Conservation (phyloP, 2,113 vertebrate genomes). For the Gopherus evgoodei region DNA sequence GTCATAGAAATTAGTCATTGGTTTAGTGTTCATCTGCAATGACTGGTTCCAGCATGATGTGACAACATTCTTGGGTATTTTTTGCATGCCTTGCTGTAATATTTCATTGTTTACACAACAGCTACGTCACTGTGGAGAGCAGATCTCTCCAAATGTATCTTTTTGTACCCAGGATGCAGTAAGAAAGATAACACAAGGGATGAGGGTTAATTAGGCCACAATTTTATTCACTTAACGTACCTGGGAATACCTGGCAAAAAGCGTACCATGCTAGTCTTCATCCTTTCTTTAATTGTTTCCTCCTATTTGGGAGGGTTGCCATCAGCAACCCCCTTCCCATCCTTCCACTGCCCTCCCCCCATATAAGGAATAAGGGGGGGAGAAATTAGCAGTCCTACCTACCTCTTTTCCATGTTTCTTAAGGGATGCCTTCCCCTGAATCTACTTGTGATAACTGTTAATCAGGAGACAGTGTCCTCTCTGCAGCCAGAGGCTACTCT, state of each 20-base stretch:
- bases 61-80: not conserved
- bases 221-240: not conserved
- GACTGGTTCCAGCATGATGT: not conserved
- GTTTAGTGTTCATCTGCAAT: conserved; percentile 16
- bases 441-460: not conserved
- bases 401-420: not conserved
- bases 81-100: not conserved
- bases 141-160: not conserved
- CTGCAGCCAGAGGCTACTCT: not conserved
- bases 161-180: not conserved
- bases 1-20: conserved; percentile 8
- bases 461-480: not conserved
- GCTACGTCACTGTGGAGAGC: not conserved
- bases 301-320: not conserved
- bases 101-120: not conserved
- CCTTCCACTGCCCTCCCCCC: not conserved
- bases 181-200: not conserved
- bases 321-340: not conserved
- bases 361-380: not conserved
- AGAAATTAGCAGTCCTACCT: not conserved
- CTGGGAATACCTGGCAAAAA: not conserved
- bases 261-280: not conserved
- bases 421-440: not conserved
- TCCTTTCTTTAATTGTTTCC: not conserved
- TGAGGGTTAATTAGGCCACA: not conserved